phyloP scores from a whole-genome alignment of 2,113 vertebrate species.

The Mobula birostris region DNA sequence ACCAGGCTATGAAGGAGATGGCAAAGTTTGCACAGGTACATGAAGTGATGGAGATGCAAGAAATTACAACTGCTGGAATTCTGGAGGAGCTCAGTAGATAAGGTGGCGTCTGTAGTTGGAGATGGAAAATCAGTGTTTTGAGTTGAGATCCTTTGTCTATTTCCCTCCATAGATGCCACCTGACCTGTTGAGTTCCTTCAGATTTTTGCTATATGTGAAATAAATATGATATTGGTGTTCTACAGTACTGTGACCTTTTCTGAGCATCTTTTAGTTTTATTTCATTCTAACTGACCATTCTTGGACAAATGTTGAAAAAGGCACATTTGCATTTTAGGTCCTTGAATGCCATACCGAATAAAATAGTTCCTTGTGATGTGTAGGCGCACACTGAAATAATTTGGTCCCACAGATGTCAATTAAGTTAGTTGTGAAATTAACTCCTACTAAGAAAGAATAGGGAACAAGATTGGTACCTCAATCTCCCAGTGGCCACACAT shows the following conservation, averaged over 20 bases:
- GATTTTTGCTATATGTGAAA: not conserved
- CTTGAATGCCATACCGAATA: not conserved
- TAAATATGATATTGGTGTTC: not conserved
- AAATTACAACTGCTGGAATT: too few relatives aligned
- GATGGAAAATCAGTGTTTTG: too few relatives aligned
- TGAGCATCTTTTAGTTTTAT: not conserved
- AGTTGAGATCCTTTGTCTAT: too few relatives aligned
- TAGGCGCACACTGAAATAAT: not conserved
- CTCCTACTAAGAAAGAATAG: not conserved
- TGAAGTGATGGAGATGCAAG: too few relatives aligned
- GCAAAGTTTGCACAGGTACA: constrained; percentile 71
- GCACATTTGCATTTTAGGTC: not conserved
- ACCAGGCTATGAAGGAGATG: constrained; percentile 67
- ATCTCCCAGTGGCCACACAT: too few relatives aligned
- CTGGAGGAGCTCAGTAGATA: too few relatives aligned
- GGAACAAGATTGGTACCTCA: not conserved
- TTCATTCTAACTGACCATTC: not conserved
- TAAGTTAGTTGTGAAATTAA: not conserved
- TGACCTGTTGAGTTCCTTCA: too few relatives aligned
- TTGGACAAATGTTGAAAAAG: not conserved
- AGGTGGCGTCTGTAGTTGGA: too few relatives aligned
- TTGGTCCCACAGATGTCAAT: not conserved
- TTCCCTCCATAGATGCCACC: too few relatives aligned
- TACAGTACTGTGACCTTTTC: not conserved
- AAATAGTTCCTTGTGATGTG: not conserved